Base-by-base conservation (phyloP, 2,113 vertebrate genomes). In the Mugil cephalus region DNA sequence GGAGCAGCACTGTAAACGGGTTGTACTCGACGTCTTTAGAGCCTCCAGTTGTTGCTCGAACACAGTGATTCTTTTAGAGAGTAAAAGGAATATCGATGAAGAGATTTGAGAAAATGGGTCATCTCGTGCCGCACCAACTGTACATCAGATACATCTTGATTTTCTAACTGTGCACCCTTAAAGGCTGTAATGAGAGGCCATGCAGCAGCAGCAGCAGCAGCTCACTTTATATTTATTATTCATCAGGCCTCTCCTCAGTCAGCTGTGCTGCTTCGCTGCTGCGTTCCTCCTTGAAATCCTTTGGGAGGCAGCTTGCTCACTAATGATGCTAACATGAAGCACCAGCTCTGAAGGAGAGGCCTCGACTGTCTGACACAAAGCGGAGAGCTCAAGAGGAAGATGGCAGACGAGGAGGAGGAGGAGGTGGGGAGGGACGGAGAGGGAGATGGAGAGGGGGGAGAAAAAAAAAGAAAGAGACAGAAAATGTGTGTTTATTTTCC, bases 201-300 rank as follows among this genome's bases (percentile, higher is more conserved):
- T 56, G 52, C 82, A 83, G 74, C 65, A 14, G 59, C 65, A 14
- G 59, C 65, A 78, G 5, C 24, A 30, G 24, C 24, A 30, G 24
- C 24, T 30, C 24, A 30, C 36, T 8, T 4, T 1, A 6, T 38
- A 87, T 87, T 10, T 79, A 81, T 90, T 87, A 88, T 88, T 88
- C 62, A 89, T 83, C 52, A 46, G 54, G 15, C 69, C 60, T 75
- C 70, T 68, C 64, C 60, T 50, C 30, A 74, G 74, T 77, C 71
- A 65, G 74, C 71, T 81, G 79, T 10, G 58, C 21, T 46, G 73
- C 52, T 58, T 43, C 67, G 42, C 54, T 6, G 60, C 76, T 54
- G 62, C 30, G 1, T 43, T 69, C 80, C 54, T 64, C 53, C 58
- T 53, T 51, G 14, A 83, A 69, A 11, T 53, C 67, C 68, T 63